These are phyloP conservation scores for Phocoena phocoena DNA, from an alignment of 2,113 vertebrate genomes.

Conservation along the genomic window DNA sequence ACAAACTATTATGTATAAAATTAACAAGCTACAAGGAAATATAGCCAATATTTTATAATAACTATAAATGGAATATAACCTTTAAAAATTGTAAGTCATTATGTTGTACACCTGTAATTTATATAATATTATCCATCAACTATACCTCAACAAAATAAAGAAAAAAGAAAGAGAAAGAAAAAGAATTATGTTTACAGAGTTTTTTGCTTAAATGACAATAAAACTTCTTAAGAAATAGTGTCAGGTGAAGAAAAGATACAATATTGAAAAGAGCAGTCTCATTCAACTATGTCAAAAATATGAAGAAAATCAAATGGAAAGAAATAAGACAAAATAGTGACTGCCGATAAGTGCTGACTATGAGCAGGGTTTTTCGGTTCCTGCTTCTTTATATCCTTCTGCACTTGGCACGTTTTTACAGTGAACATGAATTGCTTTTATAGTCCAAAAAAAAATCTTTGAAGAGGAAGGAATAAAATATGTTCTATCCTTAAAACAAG, in stretches of 20 bases:
- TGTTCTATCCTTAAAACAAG: not conserved
- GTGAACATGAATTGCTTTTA: slow-evolving; percentile 9
- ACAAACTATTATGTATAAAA: not conserved
- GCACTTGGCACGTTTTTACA: slow-evolving; percentile 5
- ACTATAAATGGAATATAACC: not conserved
- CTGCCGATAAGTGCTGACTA: not conserved
- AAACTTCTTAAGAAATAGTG: not conserved
- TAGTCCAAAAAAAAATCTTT: not conserved
- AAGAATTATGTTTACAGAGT: not conserved
- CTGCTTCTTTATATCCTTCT: not conserved
- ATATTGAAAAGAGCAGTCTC: not conserved
- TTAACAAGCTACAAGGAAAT: not conserved
- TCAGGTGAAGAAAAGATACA: not conserved
- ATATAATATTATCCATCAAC: not conserved
- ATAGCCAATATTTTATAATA: not conserved
- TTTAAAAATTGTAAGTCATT: not conserved
- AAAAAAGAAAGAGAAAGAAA: not conserved
- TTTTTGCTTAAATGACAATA: slow-evolving; percentile 21
- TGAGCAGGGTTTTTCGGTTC: not conserved
- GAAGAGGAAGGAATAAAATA: slow-evolving; percentile 45
- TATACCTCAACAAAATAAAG: not conserved
- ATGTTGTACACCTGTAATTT: not conserved
- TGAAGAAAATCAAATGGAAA: slow-evolving; percentile 23
- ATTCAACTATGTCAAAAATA: slow-evolving; percentile 18
- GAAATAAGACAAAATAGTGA: not conserved